Conservation (phyloP, 2,113 vertebrate genomes). For the Silurus glanis region DNA sequence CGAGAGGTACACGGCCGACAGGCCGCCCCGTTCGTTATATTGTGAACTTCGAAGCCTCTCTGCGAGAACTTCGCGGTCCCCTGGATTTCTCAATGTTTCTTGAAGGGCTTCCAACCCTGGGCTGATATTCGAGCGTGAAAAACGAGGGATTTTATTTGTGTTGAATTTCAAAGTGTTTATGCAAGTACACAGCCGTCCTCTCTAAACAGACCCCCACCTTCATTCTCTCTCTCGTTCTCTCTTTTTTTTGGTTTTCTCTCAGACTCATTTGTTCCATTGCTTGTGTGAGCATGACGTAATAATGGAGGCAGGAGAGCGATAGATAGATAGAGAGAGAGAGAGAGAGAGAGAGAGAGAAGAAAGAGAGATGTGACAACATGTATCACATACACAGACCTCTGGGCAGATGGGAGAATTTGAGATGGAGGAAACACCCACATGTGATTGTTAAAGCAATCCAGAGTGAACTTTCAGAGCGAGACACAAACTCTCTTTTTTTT, state of each 20-base stretch:
- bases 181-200: slow-evolving; percentile 5
- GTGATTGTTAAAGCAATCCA: slow-evolving; percentile 19
- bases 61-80: neutral
- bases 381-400: slow-evolving; percentile 14
- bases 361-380: neutral
- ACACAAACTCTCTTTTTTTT: neutral
- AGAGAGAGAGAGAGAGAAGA: neutral
- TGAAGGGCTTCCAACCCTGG: neutral
- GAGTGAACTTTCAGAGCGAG: neutral
- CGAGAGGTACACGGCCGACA: neutral
- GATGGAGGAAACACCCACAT: slow-evolving; percentile 20
- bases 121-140: neutral
- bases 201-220: neutral
- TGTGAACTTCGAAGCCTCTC: neutral
- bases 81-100: neutral
- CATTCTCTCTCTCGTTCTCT: neutral
- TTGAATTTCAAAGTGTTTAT: slow-evolving; percentile 21
- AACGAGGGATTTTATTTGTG: neutral
- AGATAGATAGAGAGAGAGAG: neutral
- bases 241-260: slow-evolving; percentile 1
- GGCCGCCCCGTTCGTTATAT: too few relatives aligned
- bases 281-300: neutral
- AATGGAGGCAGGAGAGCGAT: neutral
- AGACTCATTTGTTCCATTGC: slow-evolving; percentile 12
- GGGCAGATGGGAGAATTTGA: slow-evolving; percentile 7